Conservation (phyloP, 2,888 invertebrate species). For the Melanostoma mellinum region DNA sequence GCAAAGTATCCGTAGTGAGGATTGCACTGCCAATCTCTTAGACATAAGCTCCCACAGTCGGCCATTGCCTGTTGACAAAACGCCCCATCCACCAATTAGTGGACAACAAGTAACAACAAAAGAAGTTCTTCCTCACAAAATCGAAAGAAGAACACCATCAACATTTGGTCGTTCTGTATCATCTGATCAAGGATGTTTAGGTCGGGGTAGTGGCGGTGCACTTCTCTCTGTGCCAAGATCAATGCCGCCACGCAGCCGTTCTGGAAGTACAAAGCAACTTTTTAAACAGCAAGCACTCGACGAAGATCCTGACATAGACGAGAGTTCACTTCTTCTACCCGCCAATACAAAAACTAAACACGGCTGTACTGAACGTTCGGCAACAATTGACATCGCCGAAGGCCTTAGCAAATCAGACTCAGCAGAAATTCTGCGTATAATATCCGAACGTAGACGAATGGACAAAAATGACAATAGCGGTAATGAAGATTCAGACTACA, state of each 20-base stretch:
- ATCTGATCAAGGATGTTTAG: slow-evolving; percentile 78
- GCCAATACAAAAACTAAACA: slow-evolving; percentile 53
- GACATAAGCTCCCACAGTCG: slow-evolving; percentile 61
- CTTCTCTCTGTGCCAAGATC: slow-evolving; percentile 80
- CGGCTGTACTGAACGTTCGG: slow-evolving; percentile 51
- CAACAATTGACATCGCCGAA: slow-evolving; percentile 71
- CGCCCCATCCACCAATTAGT: slow-evolving; percentile 43
- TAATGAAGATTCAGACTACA: slow-evolving; percentile 81
- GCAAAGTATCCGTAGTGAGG: slow-evolving; percentile 79
- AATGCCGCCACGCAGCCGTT: slow-evolving; percentile 81
- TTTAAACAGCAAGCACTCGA: slow-evolving; percentile 84
- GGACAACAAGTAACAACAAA: slow-evolving; percentile 45
- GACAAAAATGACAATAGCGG: slow-evolving; percentile 80
- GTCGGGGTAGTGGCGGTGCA: slow-evolving; percentile 75
- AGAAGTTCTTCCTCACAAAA: slow-evolving; percentile 48
- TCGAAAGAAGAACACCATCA: slow-evolving; percentile 54
- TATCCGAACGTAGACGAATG: slow-evolving; percentile 81
- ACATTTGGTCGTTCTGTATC: slow-evolving; percentile 79
- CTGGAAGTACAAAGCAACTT: slow-evolving; percentile 84
- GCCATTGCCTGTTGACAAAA: slow-evolving; percentile 47
- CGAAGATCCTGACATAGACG: slow-evolving; percentile 83
- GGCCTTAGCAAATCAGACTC: slow-evolving; percentile 80
- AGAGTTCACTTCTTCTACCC: slow-evolving; percentile 83
- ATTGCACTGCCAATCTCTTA: slow-evolving; percentile 72
- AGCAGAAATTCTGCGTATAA: slow-evolving; percentile 81